Conservation (phyloP, 92 coral and sea anemone genomes). For the Palythoa grandis region DNA sequence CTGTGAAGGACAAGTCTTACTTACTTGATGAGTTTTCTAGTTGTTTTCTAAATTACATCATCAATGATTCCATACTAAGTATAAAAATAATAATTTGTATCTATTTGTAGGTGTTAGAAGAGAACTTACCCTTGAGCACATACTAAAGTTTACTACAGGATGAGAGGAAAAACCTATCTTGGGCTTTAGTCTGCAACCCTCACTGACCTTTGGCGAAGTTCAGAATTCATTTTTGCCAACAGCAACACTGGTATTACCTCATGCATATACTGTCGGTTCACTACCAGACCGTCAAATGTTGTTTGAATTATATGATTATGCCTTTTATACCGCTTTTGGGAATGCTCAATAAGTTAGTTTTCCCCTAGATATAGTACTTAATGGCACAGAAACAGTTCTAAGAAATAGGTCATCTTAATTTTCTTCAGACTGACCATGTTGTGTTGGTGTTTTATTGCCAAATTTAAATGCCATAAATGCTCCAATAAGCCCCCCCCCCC, state of each 20-base stretch:
- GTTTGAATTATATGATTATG: constrained; percentile 49
- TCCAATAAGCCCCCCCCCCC: constrained; percentile 20
- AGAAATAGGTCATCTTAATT: constrained; percentile 25
- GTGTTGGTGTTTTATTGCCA: constrained; percentile 32
- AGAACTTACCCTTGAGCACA: constrained; percentile 32
- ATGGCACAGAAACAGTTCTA: constrained; percentile 35
- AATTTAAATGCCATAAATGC: constrained; percentile 26
- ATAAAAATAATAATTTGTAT: constrained; percentile 22
- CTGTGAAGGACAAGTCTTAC: constrained; percentile 38
- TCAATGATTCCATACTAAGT: constrained; percentile 15
- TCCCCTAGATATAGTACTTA: constrained; percentile 31
- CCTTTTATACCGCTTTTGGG: constrained; percentile 48
- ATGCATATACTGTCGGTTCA: constrained; percentile 34
- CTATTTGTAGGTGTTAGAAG: constrained; percentile 44
- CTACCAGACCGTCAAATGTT: constrained; percentile 36
- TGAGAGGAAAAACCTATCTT: constrained; percentile 42
- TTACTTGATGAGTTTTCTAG: too few relatives aligned
- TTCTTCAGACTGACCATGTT: constrained; percentile 33
- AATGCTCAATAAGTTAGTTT: constrained; percentile 38
- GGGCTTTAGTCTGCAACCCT: constrained; percentile 45
- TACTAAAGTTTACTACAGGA: constrained; percentile 43
- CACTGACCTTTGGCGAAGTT: constrained; percentile 45
- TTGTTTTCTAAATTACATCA: constrained; percentile 20
- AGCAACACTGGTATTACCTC: constrained; percentile 38
- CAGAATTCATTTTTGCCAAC: constrained; percentile 43